These are phyloP conservation scores for Odobenus rosmarus DNA, from an alignment of 2,113 vertebrate genomes.

Conservation along the genomic window DNA sequence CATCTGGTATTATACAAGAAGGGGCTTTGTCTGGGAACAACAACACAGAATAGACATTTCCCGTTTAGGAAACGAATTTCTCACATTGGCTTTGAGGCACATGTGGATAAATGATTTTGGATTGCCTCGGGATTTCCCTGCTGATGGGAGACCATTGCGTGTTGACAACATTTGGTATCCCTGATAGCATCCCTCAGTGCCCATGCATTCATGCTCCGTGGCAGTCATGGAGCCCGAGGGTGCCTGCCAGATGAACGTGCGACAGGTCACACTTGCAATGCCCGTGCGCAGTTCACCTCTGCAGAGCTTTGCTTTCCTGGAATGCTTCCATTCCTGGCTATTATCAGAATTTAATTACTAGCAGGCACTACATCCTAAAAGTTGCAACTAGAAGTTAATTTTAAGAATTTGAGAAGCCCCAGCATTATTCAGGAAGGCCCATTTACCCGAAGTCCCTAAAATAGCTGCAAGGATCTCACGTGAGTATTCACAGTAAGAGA, in stretches of 20 bases:
- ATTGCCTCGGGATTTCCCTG: conserved; percentile 37
- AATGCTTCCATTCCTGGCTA: background rate
- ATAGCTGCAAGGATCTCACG: background rate
- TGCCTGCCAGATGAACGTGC: background rate
- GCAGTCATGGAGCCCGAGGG: background rate
- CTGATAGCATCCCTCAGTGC: background rate
- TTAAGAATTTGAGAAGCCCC: background rate
- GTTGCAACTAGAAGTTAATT: background rate
- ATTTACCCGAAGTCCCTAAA: background rate
- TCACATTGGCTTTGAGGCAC: background rate
- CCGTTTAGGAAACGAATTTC: conserved; percentile 60
- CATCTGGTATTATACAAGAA: background rate
- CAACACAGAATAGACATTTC: background rate
- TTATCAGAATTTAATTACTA: conserved; percentile 55
- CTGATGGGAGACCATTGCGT: background rate
- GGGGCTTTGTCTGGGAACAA: background rate
- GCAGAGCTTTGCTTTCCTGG: background rate
- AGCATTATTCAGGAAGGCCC: background rate
- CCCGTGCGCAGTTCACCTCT: background rate
- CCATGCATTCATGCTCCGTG: background rate
- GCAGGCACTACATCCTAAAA: conserved; percentile 12
- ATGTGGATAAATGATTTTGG: background rate
- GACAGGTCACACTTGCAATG: background rate
- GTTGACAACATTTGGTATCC: background rate
- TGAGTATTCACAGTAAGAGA: conserved; percentile 32